Evolutionary conservation across 2,888 invertebrate genomes (phyloP).

Genomic region (Lathronympha strigana): DNA sequence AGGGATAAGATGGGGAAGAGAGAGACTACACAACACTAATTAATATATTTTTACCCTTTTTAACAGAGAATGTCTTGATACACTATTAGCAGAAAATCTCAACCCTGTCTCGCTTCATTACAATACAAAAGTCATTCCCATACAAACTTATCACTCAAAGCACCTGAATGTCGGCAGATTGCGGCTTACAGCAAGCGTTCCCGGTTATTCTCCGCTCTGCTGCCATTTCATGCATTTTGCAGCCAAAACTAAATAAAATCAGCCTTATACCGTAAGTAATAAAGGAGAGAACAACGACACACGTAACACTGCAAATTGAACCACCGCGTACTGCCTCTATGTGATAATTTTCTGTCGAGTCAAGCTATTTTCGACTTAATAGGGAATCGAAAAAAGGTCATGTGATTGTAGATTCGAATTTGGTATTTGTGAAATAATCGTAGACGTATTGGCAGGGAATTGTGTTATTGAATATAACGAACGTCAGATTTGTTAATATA

Average conservation of each 20-base stretch:
- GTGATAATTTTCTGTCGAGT: conserved; percentile 42
- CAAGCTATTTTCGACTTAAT: conserved; percentile 49
- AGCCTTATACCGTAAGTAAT: conserved; percentile 46
- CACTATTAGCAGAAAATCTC: conserved; percentile 18
- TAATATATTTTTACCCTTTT: too few species aligned
- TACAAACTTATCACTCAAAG: conserved; percentile 52
- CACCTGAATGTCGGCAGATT: conserved; percentile 80
- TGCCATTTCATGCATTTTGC: conserved; percentile 45
- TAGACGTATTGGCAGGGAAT: conserved; percentile 32
- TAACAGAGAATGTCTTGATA: too few species aligned
- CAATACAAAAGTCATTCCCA: conserved; percentile 60
- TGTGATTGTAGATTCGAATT: conserved; percentile 30
- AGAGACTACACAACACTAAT: too few species aligned
- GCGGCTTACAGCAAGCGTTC: conserved; percentile 69
- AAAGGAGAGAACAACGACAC: conserved; percentile 43
- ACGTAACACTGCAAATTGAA: conserved; percentile 41
- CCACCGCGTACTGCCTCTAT: conserved; percentile 48
- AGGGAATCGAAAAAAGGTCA: conserved; percentile 42
- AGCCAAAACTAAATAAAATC: conserved; percentile 44
- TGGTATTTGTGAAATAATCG: conserved; percentile 25
- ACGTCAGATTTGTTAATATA: conserved; percentile 30
- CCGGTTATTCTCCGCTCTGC: conserved; percentile 58
- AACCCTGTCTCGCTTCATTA: conserved; percentile 39
- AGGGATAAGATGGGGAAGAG: too few species aligned
- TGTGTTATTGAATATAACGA: conserved; percentile 37